These are phyloP conservation scores for Pollimyrus isidori DNA, from an alignment of 2,113 vertebrate genomes.

Conservation along the genomic window DNA sequence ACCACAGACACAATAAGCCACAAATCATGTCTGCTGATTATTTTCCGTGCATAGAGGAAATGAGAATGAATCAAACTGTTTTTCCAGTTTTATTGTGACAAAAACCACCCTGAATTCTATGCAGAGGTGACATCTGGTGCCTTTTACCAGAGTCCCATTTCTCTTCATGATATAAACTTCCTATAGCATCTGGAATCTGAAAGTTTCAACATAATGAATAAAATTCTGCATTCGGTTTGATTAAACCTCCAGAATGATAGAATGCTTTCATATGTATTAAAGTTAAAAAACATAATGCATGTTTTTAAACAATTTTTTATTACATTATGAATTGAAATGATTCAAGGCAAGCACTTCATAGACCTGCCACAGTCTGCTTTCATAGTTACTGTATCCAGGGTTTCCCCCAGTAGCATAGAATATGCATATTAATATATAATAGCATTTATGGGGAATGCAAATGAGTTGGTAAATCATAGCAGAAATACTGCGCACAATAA, in stretches of 20 bases:
- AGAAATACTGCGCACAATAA: neutral
- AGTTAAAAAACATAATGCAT: neutral
- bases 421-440: neutral
- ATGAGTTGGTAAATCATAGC: conserved; percentile 1
- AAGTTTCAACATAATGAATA: neutral
- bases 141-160: neutral
- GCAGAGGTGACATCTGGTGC: neutral
- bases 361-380: neutral
- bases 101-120: neutral
- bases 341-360: neutral
- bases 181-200: neutral
- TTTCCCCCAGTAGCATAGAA: neutral
- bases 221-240: neutral
- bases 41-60: neutral
- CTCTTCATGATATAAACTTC: neutral
- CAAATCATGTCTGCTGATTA: neutral
- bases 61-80: neutral
- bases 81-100: neutral
- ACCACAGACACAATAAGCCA: neutral
- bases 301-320: neutral
- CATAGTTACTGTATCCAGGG: neutral
- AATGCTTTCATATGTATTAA: neutral
- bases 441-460: neutral
- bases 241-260: neutral
- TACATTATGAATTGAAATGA: neutral